Evolutionary conservation across 2,888 invertebrate genomes (phyloP).

Genomic region (Sinodicranocentrus sp.): DNA sequence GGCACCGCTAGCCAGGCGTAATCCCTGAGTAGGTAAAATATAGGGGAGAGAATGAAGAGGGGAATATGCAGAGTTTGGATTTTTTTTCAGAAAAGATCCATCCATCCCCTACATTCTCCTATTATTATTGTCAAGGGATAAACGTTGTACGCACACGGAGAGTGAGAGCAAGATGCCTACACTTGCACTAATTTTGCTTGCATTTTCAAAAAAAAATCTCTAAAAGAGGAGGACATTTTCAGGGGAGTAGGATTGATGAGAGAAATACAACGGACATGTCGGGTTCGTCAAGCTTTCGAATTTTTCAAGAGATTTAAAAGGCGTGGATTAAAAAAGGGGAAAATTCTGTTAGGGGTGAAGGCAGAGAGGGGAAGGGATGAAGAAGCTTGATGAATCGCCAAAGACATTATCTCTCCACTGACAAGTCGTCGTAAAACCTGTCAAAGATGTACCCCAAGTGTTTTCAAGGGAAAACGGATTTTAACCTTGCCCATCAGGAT

Average conservation of each 20-base stretch:
- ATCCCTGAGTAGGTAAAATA: conserved; percentile 50
- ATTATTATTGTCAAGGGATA: conserved; percentile 55
- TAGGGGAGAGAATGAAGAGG: conserved; percentile 26
- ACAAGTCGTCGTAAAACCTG: too few species aligned
- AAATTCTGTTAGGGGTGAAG: too few species aligned
- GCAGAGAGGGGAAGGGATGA: conserved; percentile 35
- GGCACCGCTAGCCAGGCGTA: conserved; percentile 29
- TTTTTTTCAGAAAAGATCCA: background rate
- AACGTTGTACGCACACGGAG: conserved; percentile 11
- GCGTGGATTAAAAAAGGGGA: conserved; percentile 59
- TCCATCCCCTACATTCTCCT: conserved; percentile 2
- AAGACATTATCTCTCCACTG: conserved; percentile 63
- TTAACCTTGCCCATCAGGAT: too few species aligned
- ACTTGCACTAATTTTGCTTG: too few species aligned
- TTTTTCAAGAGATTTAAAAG: conserved; percentile 66
- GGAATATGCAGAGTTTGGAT: conserved; percentile 3
- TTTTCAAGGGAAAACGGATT: too few species aligned
- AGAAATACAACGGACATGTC: conserved; percentile 20
- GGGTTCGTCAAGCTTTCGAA: conserved; percentile 43
- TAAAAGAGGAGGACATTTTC: too few species aligned
- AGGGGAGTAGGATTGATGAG: conserved; percentile 45
- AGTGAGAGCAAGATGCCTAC: too few species aligned
- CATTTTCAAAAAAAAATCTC: background rate
- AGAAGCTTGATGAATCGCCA: conserved; percentile 65
- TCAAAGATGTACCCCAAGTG: too few species aligned